These are phyloP conservation scores for Protophormia terraenovae DNA, from an alignment of 2,888 invertebrate species.

Conservation along the genomic window DNA sequence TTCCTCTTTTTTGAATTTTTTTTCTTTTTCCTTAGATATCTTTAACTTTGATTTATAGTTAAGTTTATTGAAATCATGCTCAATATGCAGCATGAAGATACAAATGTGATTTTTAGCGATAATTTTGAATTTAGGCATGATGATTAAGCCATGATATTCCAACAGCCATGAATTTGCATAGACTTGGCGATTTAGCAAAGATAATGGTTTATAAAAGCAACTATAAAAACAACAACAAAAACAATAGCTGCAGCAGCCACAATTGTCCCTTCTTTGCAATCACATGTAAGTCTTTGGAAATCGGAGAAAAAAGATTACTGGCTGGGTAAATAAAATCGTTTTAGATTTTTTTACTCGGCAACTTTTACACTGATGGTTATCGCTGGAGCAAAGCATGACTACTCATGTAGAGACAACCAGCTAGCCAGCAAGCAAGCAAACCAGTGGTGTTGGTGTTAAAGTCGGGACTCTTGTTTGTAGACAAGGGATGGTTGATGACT, in stretches of 20 bases:
- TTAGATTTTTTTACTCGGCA: slow-evolving; percentile 35
- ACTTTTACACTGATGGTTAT: slow-evolving; percentile 68
- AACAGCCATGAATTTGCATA: slow-evolving; percentile 61
- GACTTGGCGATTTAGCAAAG: slow-evolving; percentile 40
- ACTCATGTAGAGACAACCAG: slow-evolving; percentile 65
- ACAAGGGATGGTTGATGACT: slow-evolving; percentile 25
- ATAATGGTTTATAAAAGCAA: slow-evolving; percentile 40
- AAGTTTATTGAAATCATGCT: slow-evolving; percentile 33
- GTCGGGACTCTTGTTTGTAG: slow-evolving; percentile 63
- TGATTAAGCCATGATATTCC: slow-evolving; percentile 52
- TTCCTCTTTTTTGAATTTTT: background rate
- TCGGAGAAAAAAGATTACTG: background rate
- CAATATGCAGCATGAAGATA: background rate
- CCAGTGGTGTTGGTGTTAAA: slow-evolving; percentile 64
- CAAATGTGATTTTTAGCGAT: slow-evolving; percentile 57
- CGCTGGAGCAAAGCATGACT: slow-evolving; percentile 67
- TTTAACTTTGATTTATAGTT: slow-evolving; percentile 35
- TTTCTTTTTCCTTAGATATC: background rate
- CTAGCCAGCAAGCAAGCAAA: too few relatives aligned
- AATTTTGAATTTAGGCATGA: slow-evolving; percentile 52
- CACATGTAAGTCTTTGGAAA: slow-evolving; percentile 1
- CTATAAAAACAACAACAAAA: background rate
- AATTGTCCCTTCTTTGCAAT: slow-evolving; percentile 42
- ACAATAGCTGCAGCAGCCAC: background rate
- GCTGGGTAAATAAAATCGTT: slow-evolving; percentile 44